phyloP scores from a whole-genome alignment of 2,888 invertebrate species.

The Ethmia dodecea region DNA sequence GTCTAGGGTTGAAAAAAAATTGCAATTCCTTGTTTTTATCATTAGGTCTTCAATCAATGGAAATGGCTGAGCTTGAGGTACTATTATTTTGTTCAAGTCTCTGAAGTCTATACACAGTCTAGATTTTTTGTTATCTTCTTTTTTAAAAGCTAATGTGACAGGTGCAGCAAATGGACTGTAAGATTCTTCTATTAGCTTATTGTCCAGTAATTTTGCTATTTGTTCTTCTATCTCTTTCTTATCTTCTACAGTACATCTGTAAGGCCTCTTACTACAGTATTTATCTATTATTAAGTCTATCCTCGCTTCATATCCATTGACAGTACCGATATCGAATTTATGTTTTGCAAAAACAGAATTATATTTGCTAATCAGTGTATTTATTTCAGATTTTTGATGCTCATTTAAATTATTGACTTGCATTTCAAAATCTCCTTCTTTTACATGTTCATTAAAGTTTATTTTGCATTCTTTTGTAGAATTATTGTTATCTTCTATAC shows the following conservation, averaged over 20 bases:
- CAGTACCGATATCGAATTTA: conserved; percentile 23
- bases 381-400: conserved; percentile 14
- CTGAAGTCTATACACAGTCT: conserved; percentile 31
- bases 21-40: conserved; percentile 32
- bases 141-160: conserved; percentile 21
- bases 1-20: conserved; percentile 33
- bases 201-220: conserved; percentile 15
- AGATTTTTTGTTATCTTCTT: conserved; percentile 22
- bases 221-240: conserved; percentile 21
- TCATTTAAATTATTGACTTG: conserved; percentile 11
- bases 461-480: no score
- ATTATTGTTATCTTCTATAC: no score
- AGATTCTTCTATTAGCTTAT: conserved; percentile 20
- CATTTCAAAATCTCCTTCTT: conserved; percentile 13
- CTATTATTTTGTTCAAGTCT: conserved; percentile 25
- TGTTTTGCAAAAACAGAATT: conserved; percentile 15
- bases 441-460: conserved; percentile 1
- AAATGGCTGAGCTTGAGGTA: conserved; percentile 29
- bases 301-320: conserved; percentile 23
- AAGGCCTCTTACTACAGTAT: conserved; percentile 24
- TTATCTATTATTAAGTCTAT: conserved; percentile 23
- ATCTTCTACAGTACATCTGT: conserved; percentile 18
- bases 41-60: conserved; percentile 34
- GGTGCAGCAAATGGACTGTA: conserved; percentile 24
- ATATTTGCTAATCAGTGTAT: conserved; percentile 13